Conservation (phyloP, 2,888 invertebrate species). For the Dicycla oo region DNA sequence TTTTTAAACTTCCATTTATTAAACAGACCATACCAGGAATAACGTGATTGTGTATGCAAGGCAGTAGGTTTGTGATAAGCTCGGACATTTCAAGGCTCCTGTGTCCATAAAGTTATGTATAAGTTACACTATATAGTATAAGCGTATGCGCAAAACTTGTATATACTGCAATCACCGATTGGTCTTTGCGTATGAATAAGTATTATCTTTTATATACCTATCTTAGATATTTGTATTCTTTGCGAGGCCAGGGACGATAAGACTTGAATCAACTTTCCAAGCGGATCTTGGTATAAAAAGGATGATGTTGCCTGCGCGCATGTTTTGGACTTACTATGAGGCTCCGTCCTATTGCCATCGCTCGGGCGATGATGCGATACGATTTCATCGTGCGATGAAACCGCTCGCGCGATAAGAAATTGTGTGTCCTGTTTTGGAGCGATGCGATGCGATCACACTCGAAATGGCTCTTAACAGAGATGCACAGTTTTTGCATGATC, state of each 20-base stretch:
- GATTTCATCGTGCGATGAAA: too few species aligned
- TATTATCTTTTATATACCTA: constrained; percentile 41
- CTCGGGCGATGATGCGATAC: too few species aligned
- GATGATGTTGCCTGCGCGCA: background rate
- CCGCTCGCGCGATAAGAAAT: too few species aligned
- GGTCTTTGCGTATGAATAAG: constrained; percentile 34
- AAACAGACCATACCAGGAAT: constrained; percentile 1
- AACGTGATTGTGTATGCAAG: constrained; percentile 26
- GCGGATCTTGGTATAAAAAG: constrained; percentile 37
- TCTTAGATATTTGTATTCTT: constrained; percentile 43
- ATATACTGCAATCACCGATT: constrained; percentile 17
- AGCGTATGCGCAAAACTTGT: constrained; percentile 36
- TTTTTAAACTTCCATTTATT: constrained; percentile 4
- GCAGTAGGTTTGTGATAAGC: constrained; percentile 32
- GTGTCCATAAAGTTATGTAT: constrained; percentile 37
- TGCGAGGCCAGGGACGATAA: constrained; percentile 40
- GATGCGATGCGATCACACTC: too few species aligned
- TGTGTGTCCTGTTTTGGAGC: too few species aligned
- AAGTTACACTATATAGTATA: constrained; percentile 31
- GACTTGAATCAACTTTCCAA: constrained; percentile 41
- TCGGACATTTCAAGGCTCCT: constrained; percentile 41
- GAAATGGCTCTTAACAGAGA: too few species aligned
- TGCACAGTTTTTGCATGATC: too few species aligned
- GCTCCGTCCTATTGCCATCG: too few species aligned
- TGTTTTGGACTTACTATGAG: background rate